Percentiles rank a stretch among this genome's conserved stretches.
Evolutionary conservation across 2,113 vertebrate genomes (phyloP).

Genomic region (Stercorarius parasiticus): DNA sequence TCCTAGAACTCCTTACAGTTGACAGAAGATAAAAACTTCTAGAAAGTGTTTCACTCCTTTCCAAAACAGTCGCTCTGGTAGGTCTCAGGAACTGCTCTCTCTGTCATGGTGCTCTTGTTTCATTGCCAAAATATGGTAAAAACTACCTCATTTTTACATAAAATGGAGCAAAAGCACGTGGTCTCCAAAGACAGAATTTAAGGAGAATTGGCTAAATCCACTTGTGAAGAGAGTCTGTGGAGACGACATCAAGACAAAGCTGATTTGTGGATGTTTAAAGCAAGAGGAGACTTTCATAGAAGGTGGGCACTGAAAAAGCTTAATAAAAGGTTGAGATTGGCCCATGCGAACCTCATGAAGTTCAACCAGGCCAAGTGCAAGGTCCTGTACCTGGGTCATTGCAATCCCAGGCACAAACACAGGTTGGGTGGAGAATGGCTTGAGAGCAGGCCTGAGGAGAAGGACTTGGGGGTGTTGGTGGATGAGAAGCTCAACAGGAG

Average conservation of each 20-base stretch:
- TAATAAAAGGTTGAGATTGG: not conserved
- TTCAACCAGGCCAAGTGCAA: no score
- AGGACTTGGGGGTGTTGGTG: no score
- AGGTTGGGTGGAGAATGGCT: no score
- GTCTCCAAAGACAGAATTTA: not conserved
- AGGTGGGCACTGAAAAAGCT: not conserved
- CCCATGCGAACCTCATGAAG: no score
- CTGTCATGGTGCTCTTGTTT: not conserved
- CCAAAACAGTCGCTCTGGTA: not conserved
- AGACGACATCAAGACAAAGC: not conserved
- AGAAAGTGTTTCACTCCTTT: not conserved
- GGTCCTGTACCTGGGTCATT: no score
- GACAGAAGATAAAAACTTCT: not conserved
- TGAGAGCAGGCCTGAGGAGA: no score
- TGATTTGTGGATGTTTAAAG: not conserved
- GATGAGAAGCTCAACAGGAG: no score
- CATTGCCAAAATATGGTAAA: not conserved
- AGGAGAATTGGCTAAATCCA: not conserved
- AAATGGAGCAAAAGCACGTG: not conserved
- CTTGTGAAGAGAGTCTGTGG: not conserved
- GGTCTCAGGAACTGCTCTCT: accelerated
- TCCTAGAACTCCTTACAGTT: not conserved
- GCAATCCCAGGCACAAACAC: no score
- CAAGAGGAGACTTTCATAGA: not conserved
- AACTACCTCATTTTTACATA: not conserved